Conservation (phyloP, 2,888 invertebrate species). For the Boloria selene region DNA sequence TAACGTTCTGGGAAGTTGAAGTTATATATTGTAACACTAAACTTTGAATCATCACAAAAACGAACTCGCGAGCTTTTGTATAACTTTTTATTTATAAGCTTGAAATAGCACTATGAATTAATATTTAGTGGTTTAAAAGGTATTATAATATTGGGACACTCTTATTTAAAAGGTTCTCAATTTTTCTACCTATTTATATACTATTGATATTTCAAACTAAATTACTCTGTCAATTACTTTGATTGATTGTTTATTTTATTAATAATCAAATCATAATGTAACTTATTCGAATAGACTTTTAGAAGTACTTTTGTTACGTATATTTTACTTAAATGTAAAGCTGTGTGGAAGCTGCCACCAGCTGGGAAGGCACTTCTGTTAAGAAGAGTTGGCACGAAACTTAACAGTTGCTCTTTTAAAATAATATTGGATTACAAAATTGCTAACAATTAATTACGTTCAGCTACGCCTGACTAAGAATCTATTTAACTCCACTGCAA, state of each 20-base stretch:
- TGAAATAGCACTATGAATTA: too few species aligned
- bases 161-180: too few species aligned
- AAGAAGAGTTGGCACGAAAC: too few species aligned
- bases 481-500: conserved; percentile 17
- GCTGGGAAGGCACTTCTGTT: too few species aligned
- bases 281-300: too few species aligned
- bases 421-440: background rate
- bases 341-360: background rate
- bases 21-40: conserved; percentile 2
- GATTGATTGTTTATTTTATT: too few species aligned
- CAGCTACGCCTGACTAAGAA: background rate
- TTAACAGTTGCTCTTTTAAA: background rate
- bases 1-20: conserved; percentile 1
- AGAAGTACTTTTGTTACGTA: too few species aligned
- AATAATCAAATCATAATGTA: background rate
- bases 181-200: too few species aligned
- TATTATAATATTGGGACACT: too few species aligned
- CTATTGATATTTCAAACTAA: too few species aligned
- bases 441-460: background rate
- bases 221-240: background rate
- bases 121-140: too few species aligned
- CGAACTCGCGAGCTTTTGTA: conserved; percentile 5
- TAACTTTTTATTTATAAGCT: background rate
- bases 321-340: too few species aligned
- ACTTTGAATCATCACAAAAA: conserved; percentile 10